Evolutionary conservation across 1,140 invertebrate genomes (phyloP).

Genomic region (Babylonia areolata): DNA sequence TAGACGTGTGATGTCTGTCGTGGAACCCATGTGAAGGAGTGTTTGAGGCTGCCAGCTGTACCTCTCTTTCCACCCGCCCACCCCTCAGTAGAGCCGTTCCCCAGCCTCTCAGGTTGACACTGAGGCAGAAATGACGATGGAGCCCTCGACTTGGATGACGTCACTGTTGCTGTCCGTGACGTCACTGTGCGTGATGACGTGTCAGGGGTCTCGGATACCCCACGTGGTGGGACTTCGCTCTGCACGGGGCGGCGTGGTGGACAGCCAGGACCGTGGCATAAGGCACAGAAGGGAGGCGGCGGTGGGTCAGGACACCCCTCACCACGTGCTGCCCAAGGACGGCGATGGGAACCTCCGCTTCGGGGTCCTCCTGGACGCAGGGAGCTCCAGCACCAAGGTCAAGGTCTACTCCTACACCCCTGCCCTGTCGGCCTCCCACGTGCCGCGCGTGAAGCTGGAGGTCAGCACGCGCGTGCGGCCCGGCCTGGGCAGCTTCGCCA

Average conservation of each 20-base stretch:
- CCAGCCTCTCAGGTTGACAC: background rate
- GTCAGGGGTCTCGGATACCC: background rate
- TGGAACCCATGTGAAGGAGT: background rate
- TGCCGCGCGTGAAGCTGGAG: slow-evolving; percentile 50
- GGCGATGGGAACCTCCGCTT: slow-evolving; percentile 42
- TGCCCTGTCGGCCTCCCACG: background rate
- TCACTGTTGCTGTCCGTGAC: background rate
- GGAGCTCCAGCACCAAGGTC: slow-evolving; percentile 67
- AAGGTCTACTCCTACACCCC: slow-evolving; percentile 43
- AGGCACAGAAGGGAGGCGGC: background rate
- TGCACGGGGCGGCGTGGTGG: background rate
- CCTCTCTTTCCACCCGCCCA: no score
- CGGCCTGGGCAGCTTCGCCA: slow-evolving; percentile 52
- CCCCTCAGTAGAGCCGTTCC: background rate
- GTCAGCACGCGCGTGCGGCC: slow-evolving; percentile 53
- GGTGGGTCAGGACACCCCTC: background rate
- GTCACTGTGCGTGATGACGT: slow-evolving; percentile 11
- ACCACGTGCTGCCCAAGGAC: background rate
- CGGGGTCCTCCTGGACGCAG: slow-evolving; percentile 66
- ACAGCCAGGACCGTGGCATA: background rate
- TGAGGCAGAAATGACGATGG: background rate
- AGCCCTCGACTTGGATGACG: background rate
- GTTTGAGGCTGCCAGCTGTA: background rate
- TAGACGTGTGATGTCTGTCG: background rate
- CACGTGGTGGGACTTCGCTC: background rate